Percentiles rank a stretch among this genome's conserved stretches.
These are phyloP conservation scores for Boleophthalmus pectinirostris DNA, from an alignment of 2,113 vertebrate genomes.

Conservation along the genomic window DNA sequence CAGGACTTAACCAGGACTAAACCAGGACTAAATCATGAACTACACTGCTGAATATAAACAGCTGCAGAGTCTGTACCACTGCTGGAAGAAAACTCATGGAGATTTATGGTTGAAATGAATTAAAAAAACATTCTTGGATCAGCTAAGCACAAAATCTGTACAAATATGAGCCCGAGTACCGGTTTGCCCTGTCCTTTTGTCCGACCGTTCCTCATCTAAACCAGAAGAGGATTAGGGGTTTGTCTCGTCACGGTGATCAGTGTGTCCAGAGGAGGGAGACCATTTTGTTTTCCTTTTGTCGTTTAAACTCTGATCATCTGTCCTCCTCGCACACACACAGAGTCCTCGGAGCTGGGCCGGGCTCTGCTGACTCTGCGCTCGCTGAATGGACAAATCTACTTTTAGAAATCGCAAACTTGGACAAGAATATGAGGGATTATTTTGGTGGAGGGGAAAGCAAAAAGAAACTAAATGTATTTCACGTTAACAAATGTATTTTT, in stretches of 20 bases:
- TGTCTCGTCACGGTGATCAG: slow-evolving; percentile 51
- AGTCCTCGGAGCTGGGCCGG: neutral
- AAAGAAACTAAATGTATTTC: neutral
- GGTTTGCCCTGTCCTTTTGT: slow-evolving; percentile 43
- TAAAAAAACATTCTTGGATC: slow-evolving; percentile 7
- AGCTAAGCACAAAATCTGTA: neutral
- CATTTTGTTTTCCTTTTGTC: slow-evolving; percentile 58
- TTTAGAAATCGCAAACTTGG: slow-evolving; percentile 3
- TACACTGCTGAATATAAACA: too few species aligned
- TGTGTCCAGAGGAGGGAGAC: slow-evolving; percentile 48
- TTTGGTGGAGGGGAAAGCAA: neutral
- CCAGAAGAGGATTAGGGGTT: slow-evolving; percentile 61
- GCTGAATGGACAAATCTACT: slow-evolving; percentile 26
- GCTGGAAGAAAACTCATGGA: too few species aligned
- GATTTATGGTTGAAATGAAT: neutral
- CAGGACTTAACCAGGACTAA: too few species aligned
- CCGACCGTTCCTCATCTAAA: slow-evolving; percentile 62
- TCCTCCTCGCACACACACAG: slow-evolving; percentile 27
- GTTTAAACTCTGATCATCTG: slow-evolving; percentile 51
- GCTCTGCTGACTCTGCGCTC: slow-evolving; percentile 18
- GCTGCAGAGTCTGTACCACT: neutral
- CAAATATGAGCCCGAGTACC: too few species aligned
- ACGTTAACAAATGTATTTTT: slow-evolving; percentile 10
- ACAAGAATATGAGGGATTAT: neutral
- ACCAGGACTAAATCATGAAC: too few species aligned